Evolutionary conservation across 2,888 invertebrate species (phyloP).

Genomic region (Hermaeophaga mercurialis): DNA sequence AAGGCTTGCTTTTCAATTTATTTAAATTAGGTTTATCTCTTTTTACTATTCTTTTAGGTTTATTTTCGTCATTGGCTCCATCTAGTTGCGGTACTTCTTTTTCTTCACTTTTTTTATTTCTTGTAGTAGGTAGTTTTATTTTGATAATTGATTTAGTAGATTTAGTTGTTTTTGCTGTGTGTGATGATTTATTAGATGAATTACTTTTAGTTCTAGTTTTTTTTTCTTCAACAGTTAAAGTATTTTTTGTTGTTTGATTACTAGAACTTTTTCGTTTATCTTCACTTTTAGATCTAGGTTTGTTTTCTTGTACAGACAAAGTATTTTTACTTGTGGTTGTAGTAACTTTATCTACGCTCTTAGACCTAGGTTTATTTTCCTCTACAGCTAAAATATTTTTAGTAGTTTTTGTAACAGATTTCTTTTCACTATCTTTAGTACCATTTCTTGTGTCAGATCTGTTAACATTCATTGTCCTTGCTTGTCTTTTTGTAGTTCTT

Average conservation of each 20-base stretch:
- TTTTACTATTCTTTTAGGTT: slow-evolving; percentile 14
- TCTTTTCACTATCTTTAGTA: not conserved
- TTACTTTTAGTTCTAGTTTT: slow-evolving; percentile 7
- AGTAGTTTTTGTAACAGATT: not conserved
- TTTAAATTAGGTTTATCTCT: slow-evolving; percentile 47
- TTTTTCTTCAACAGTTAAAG: not conserved
- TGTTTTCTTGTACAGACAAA: slow-evolving; percentile 1
- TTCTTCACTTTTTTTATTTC: slow-evolving; percentile 3
- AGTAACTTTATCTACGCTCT: slow-evolving; percentile 1
- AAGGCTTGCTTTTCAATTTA: slow-evolving; percentile 39
- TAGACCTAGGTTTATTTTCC: slow-evolving; percentile 5
- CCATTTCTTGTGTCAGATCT: not conserved
- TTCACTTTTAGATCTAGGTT: slow-evolving; percentile 11
- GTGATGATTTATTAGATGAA: not conserved
- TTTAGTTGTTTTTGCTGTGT: slow-evolving; percentile 3
- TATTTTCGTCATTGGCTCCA: slow-evolving; percentile 38
- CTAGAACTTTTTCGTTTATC: not conserved
- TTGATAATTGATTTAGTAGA: not conserved
- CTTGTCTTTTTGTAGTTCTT: not conserved
- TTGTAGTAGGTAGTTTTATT: slow-evolving; percentile 21
- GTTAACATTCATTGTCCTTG: no score
- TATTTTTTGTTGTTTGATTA: slow-evolving; percentile 15
- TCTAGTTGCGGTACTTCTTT: slow-evolving; percentile 38
- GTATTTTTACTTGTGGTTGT: slow-evolving; percentile 11
- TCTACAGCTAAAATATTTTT: slow-evolving; percentile 12